phyloP scores from a whole-genome alignment of 1,140 invertebrate species.

The Orchesella cincta region DNA sequence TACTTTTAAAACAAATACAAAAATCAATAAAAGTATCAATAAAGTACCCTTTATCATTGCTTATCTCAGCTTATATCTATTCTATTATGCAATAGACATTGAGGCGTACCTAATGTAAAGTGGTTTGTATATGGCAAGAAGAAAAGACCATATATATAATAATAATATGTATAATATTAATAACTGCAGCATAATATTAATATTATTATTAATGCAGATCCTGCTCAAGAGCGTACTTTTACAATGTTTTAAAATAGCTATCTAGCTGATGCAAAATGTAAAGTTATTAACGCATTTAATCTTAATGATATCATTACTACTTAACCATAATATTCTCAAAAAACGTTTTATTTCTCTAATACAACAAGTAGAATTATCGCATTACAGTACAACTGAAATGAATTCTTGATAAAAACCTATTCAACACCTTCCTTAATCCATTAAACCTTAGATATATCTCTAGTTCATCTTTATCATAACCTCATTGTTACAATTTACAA shows the following conservation, averaged over 20 bases:
- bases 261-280: neutral
- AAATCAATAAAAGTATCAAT: slow-evolving; percentile 16
- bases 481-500: slow-evolving; percentile 9
- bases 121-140: slow-evolving; percentile 10
- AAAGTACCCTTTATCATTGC: neutral
- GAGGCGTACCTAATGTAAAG: neutral
- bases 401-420: neutral
- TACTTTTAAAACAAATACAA: slow-evolving; percentile 27
- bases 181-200: neutral
- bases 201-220: neutral
- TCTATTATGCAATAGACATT: neutral
- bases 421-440: slow-evolving; percentile 4
- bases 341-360: slow-evolving; percentile 9
- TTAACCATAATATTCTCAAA: neutral
- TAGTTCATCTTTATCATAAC: too few species aligned
- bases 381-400: slow-evolving; percentile 9
- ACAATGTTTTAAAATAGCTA: neutral
- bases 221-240: neutral
- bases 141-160: neutral
- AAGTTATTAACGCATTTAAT: neutral
- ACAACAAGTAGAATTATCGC: slow-evolving; percentile 7
- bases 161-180: slow-evolving; percentile 2
- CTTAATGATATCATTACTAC: slow-evolving; percentile 10
- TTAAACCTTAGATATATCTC: too few species aligned
- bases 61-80: slow-evolving; percentile 2